Conservation (phyloP, 1,140 invertebrate genomes). For the Tetramorium parvispinum region DNA sequence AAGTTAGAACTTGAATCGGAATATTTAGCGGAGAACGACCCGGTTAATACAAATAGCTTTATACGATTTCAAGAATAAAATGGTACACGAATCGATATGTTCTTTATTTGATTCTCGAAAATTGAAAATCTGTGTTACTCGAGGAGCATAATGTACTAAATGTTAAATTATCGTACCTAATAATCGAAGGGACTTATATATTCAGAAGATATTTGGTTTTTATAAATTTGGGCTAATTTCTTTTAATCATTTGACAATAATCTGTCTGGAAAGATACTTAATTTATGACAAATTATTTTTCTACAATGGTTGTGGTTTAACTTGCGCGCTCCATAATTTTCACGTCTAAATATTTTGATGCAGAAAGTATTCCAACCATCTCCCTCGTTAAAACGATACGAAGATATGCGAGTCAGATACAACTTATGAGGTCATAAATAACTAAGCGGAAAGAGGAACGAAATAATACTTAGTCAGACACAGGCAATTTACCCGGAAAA, state of each 20-base stretch:
- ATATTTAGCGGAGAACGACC: neutral
- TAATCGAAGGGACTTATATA: neutral
- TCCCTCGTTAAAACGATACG: conserved; percentile 43
- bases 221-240: neutral
- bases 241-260: neutral
- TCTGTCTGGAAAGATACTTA: neutral
- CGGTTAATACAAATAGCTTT: neutral
- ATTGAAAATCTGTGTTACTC: neutral
- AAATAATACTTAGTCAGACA: conserved; percentile 57
- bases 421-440: conserved; percentile 55
- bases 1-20: neutral
- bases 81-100: neutral
- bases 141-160: neutral
- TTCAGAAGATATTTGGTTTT: neutral
- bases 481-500: conserved; percentile 37
- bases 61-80: neutral
- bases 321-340: conserved; percentile 25
- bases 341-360: conserved; percentile 39
- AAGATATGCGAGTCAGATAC: conserved; percentile 52
- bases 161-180: neutral
- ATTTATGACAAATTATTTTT: conserved; percentile 1
- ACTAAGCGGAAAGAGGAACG: conserved; percentile 27
- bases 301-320: neutral
- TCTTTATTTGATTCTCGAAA: neutral
- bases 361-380: conserved; percentile 25